Evolutionary conservation across 2,888 invertebrate species (phyloP).

Genomic region (Molorchus minor): DNA sequence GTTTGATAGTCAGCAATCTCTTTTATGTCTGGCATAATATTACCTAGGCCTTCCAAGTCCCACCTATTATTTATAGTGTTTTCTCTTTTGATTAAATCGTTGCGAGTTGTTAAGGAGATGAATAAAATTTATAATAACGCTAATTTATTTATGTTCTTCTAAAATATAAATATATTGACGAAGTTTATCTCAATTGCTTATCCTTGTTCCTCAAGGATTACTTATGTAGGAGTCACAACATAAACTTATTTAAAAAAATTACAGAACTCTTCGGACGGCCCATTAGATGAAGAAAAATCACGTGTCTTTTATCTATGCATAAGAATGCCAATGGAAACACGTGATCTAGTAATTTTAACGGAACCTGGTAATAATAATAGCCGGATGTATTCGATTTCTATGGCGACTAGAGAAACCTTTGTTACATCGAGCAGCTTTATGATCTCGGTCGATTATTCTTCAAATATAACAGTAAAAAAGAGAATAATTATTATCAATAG

Average conservation of each 20-base stretch:
- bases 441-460: background rate
- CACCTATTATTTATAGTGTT: background rate
- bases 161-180: background rate
- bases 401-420: constrained; percentile 10
- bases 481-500: constrained; percentile 5
- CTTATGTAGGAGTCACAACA: too few species aligned
- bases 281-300: background rate
- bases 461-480: constrained; percentile 4
- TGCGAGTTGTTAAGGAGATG: background rate
- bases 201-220: background rate
- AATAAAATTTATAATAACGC: background rate
- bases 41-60: too few species aligned
- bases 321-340: background rate
- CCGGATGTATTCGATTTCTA: constrained; percentile 20
- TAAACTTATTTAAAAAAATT: background rate
- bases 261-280: background rate
- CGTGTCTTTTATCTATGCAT: background rate
- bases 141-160: background rate
- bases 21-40: too few species aligned
- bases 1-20: too few species aligned
- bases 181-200: background rate
- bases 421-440: background rate
- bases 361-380: background rate
- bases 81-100: background rate
- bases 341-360: background rate